Conservation (phyloP, 92 coral and sea anemone genomes). For the Chrysogorgia sp. region DNA sequence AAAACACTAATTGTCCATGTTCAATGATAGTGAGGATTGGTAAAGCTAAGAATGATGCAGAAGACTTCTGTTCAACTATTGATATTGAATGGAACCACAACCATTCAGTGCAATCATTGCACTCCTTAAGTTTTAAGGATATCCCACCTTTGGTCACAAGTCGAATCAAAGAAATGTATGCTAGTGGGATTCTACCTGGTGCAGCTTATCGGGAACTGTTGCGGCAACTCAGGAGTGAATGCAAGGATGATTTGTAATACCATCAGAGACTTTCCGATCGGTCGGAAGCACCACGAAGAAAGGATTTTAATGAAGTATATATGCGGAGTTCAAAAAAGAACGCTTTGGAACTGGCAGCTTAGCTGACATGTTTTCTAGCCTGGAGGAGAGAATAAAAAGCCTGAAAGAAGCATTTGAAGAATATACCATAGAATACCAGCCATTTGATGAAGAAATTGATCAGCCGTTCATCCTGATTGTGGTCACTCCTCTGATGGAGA, state of each 20-base stretch:
- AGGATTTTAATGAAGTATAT: slow-evolving; percentile 1
- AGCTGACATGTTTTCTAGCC: slow-evolving; percentile 14
- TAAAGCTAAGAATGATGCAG: neutral
- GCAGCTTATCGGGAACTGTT: slow-evolving; percentile 16
- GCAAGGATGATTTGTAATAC: neutral
- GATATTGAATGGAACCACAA: slow-evolving; percentile 30
- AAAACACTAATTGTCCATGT: slow-evolving; percentile 22
- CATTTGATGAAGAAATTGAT: slow-evolving; percentile 16
- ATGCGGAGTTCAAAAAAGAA: slow-evolving; percentile 6
- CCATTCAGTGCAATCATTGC: neutral
- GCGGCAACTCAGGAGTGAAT: neutral
- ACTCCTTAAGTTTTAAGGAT: slow-evolving; percentile 18
- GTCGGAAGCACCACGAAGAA: slow-evolving; percentile 22
- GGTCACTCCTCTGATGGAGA: slow-evolving; percentile 8
- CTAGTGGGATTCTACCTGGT: slow-evolving; percentile 17
- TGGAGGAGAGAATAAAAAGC: slow-evolving; percentile 20
- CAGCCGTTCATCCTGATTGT: slow-evolving; percentile 24
- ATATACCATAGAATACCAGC: slow-evolving; percentile 5
- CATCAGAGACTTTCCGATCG: slow-evolving; percentile 20
- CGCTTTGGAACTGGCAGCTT: slow-evolving; percentile 25
- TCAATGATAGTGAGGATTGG: slow-evolving; percentile 6
- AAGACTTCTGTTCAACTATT: neutral
- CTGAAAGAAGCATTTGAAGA: slow-evolving; percentile 8
- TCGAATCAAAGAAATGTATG: neutral
- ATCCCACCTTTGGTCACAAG: neutral